Evolutionary conservation across 2,797 vertebrate genomes (phyloP), one percentile per base, ranked within the genome.

Genomic region (Rousettus madagascariensis): DNA sequence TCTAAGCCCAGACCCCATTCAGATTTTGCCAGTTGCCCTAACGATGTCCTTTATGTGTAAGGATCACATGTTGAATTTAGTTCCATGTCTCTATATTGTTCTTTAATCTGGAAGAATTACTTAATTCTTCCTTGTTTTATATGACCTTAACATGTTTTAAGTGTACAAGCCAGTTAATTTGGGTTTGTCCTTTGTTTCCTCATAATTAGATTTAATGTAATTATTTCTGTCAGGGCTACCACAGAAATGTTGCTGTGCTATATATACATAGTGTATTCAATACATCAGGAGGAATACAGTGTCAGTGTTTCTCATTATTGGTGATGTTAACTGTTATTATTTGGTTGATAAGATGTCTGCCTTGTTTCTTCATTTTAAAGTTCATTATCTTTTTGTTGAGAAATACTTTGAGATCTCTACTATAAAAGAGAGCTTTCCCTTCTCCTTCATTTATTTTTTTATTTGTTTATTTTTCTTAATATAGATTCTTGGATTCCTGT

Each of bases 131-230:
- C 30, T 69, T 84, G 17, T 90, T 88, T 93, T 87, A 66, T 88
- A 43, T 92, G 83, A 95, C 8, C 24, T 85, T 91, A 46, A 92
- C 30, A 55, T 83, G 86, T 94, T 82, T 94, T 26, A 94, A 49
- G 36, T 66, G 10, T 49, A n/a, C 5, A 33, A 11, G 4, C 33
- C 26, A n/a, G 43, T 88, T 77, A 90, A 9, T 46, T 95, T 95
- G 26, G 28, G 17, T 88, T 93, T 93, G 2, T 94, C 43, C 88
- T 80, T n/a, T 69, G 15, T 66, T 91, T 61, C 36, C 78, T 94
- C 22, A 51, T 41, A 89, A 51, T 87, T 80, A 30, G 20, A 33
- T 95, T 74, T 46, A 53, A 2, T 66, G 61, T 92, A 65, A 77
- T 88, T 16, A 90, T 49, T 91, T 96, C 83, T 86, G 51, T 12